Percentiles rank a stretch among this genome's conserved stretches.
Conservation (phyloP, 2,113 vertebrate genomes). For the Eidolon helvum region DNA sequence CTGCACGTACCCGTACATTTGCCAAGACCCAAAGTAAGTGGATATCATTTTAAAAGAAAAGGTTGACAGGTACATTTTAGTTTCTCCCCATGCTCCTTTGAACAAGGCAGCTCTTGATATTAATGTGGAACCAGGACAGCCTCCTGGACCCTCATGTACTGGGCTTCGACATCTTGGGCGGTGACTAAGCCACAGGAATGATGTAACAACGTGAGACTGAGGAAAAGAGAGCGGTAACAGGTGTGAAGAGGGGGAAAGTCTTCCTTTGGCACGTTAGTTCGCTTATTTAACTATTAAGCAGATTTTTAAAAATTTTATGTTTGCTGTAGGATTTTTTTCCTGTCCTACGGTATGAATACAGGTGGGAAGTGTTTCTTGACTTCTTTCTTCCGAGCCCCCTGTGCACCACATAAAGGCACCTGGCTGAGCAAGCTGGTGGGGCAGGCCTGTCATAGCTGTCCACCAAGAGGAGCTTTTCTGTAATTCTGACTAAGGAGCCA, state of each 20-base stretch:
- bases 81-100: background rate
- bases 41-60: background rate
- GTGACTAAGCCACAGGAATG: background rate
- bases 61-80: background rate
- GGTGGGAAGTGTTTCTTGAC: too few species aligned
- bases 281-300: background rate
- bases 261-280: background rate
- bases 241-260: background rate
- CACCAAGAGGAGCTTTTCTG: background rate
- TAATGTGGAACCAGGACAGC: background rate
- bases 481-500: background rate
- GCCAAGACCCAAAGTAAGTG: conserved; percentile 87
- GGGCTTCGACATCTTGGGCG: background rate
- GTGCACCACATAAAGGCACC: background rate
- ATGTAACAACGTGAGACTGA: background rate
- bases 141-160: background rate
- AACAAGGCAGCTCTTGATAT: background rate
- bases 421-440: background rate
- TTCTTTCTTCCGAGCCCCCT: background rate
- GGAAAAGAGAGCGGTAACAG: background rate
- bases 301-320: background rate
- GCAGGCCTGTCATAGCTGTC: background rate
- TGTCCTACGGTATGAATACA: background rate
- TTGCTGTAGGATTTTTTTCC: background rate
- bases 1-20: conserved; percentile 90